phyloP scores from a whole-genome alignment of 2,888 invertebrate species.

The Leucoma salicis region DNA sequence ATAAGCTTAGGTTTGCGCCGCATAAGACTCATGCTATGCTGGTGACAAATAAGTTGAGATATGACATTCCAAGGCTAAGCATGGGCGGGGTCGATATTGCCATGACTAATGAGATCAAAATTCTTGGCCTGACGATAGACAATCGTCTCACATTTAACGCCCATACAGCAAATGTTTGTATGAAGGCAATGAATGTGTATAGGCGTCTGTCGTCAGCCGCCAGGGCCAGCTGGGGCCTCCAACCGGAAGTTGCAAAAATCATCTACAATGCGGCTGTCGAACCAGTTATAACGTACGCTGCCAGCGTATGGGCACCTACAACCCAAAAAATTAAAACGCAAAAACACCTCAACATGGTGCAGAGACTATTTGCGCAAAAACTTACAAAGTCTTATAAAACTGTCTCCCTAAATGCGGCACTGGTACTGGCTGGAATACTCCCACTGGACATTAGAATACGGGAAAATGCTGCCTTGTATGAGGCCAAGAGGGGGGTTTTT shows the following conservation, averaged over 20 bases:
- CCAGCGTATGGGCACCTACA: neutral
- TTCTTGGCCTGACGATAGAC: neutral
- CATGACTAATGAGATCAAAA: neutral
- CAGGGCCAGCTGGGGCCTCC: neutral
- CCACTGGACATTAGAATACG: neutral
- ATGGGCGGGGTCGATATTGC: neutral
- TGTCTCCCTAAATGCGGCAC: neutral
- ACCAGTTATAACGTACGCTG: neutral
- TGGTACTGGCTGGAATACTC: neutral
- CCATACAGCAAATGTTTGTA: neutral
- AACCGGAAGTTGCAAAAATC: neutral
- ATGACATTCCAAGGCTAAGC: constrained; percentile 1
- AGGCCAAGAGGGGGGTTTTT: neutral
- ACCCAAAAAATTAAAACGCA: neutral
- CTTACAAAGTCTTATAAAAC: neutral
- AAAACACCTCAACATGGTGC: neutral
- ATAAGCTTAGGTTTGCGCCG: constrained; percentile 7
- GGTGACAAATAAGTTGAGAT: neutral
- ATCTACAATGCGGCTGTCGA: neutral
- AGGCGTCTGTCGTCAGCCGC: neutral
- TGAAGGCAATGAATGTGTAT: neutral
- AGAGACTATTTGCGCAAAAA: neutral
- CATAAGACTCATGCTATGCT: constrained; percentile 1
- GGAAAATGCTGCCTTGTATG: neutral
- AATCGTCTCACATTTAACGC: neutral